These are phyloP conservation scores for Zosterops lateralis DNA, from an alignment of 2,113 vertebrate genomes.

Conservation along the genomic window DNA sequence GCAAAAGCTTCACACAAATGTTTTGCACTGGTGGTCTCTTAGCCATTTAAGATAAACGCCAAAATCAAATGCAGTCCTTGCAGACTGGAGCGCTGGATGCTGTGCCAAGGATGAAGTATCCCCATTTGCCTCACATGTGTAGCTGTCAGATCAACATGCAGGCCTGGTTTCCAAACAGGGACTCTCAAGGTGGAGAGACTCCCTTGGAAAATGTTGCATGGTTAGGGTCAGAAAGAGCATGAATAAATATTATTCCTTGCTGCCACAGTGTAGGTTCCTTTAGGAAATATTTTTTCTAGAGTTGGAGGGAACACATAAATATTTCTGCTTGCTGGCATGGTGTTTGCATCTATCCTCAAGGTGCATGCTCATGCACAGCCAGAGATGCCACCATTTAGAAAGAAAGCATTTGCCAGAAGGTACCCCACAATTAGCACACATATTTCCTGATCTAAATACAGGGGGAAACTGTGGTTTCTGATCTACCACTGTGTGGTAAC, in stretches of 20 bases:
- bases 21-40: constrained; percentile 84
- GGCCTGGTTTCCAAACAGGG: neutral
- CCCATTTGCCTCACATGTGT: constrained; percentile 30
- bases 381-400: neutral
- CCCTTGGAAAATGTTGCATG: neutral
- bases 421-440: neutral
- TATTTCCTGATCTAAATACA: constrained; percentile 29
- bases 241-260: neutral
- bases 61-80: constrained; percentile 84
- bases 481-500: constrained; percentile 8
- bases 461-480: constrained; percentile 40
- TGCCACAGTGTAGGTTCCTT: neutral
- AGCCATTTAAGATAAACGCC: constrained; percentile 80
- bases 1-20: constrained; percentile 82
- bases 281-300: neutral
- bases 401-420: neutral
- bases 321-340: neutral
- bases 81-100: constrained; percentile 65
- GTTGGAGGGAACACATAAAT: neutral
- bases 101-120: constrained; percentile 67
- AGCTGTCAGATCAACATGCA: constrained; percentile 44
- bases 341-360: neutral
- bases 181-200: neutral
- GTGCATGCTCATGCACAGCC: neutral
- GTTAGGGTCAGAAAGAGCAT: neutral